Evolutionary conservation across 2,113 vertebrate genomes (phyloP).

Genomic region (Dromaius novaehollandiae): DNA sequence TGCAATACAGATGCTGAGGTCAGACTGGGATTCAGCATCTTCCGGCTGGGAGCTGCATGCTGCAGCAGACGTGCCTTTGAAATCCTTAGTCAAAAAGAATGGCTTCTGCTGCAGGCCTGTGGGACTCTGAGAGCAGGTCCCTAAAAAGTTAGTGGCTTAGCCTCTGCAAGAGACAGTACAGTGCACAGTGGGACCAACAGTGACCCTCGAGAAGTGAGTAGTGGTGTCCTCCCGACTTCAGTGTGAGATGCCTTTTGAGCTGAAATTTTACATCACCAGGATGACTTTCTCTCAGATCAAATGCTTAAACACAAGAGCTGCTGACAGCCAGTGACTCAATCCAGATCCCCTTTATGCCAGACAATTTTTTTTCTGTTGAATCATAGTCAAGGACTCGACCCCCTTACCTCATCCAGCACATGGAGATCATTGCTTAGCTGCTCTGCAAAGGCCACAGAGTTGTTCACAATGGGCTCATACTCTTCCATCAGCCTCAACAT

Average conservation of each 20-base stretch:
- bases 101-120: not conserved
- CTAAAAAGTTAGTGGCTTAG: not conserved
- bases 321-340: accelerated
- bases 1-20: not conserved
- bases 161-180: not conserved
- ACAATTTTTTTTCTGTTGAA: not conserved
- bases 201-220: not conserved
- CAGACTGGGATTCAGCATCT: not conserved
- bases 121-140: not conserved
- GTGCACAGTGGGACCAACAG: no score
- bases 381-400: not conserved
- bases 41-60: no score
- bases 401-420: conserved; percentile 44
- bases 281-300: not conserved
- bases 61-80: not conserved
- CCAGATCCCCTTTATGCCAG: not conserved
- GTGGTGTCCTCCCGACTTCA: not conserved
- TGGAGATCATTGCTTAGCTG: conserved; percentile 17
- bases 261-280: not conserved
- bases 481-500: conserved; percentile 56
- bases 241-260: not conserved
- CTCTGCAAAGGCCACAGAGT: conserved; percentile 40
- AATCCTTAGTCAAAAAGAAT: not conserved
- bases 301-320: not conserved
- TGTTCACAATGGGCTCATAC: conserved; percentile 22